These are phyloP conservation scores for Ia io DNA, from an alignment of 2,113 vertebrate species.

Conservation along the genomic window DNA sequence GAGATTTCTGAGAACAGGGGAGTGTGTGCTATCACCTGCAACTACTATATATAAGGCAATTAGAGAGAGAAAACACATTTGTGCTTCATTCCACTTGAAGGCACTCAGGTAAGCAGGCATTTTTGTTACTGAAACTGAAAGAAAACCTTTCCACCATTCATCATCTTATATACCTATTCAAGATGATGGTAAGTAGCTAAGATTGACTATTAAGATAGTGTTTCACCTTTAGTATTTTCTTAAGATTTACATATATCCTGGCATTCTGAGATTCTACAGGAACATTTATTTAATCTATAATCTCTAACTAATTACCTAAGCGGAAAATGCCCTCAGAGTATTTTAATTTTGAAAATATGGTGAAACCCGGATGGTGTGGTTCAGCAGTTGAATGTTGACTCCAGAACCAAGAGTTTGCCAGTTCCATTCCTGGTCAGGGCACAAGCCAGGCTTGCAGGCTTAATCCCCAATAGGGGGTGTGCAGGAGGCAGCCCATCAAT, in stretches of 20 bases:
- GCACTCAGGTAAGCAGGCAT: neutral
- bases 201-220: neutral
- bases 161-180: neutral
- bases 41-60: neutral
- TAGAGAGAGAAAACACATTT: neutral
- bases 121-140: neutral
- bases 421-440: too few species aligned
- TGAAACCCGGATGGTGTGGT: too few species aligned
- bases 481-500: too few species aligned
- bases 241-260: neutral
- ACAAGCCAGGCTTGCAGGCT: too few species aligned
- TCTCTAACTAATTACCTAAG: neutral
- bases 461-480: too few species aligned
- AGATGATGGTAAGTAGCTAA: neutral
- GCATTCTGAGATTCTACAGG: slow-evolving; percentile 4
- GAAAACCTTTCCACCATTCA: neutral
- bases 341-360: neutral
- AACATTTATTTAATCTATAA: slow-evolving; percentile 30
- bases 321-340: neutral
- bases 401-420: too few species aligned
- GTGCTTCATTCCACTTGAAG: neutral
- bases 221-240: neutral
- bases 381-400: too few species aligned
- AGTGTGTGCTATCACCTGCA: neutral
- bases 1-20: neutral